Percentiles rank a stretch among this genome's conserved stretches.
These are phyloP conservation scores for Thalassoma bifasciatum DNA, from an alignment of 2,113 vertebrate species.

Conservation along the genomic window DNA sequence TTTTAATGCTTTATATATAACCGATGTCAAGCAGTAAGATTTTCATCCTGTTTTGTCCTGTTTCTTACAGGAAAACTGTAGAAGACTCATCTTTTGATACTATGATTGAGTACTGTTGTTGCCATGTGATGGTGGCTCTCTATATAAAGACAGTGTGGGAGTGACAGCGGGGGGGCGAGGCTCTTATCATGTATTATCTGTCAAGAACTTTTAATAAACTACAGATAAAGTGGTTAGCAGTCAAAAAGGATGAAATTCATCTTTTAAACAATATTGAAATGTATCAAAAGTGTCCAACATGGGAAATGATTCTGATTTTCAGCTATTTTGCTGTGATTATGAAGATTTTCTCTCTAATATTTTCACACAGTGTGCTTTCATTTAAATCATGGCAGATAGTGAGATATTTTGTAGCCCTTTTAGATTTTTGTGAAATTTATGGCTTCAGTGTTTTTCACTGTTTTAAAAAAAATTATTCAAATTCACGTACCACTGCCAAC, in stretches of 20 bases:
- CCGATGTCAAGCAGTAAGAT: neutral
- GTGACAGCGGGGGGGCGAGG: neutral
- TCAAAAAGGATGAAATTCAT: neutral
- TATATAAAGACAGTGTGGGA: neutral
- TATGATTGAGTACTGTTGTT: neutral
- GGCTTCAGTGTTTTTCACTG: neutral
- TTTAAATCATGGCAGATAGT: no score
- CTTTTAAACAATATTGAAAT: neutral
- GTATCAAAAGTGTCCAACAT: neutral
- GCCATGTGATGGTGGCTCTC: neutral
- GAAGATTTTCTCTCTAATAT: neutral
- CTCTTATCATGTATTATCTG: neutral
- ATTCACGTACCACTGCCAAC: conserved; percentile 3
- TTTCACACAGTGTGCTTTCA: no score
- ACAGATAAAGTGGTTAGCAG: neutral
- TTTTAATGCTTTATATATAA: neutral
- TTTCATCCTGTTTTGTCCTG: neutral
- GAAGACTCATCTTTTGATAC: neutral
- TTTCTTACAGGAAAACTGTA: neutral
- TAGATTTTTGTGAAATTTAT: neutral
- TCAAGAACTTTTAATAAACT: neutral
- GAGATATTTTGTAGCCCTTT: neutral
- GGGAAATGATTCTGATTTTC: neutral
- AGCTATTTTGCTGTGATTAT: neutral
- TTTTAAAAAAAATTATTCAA: neutral